A percentile compares a stretch with the other conserved stretches of the same genome.
These are phyloP conservation scores for Diadophis punctatus DNA, from an alignment of 2,113 vertebrate species.

Conservation along the genomic window DNA sequence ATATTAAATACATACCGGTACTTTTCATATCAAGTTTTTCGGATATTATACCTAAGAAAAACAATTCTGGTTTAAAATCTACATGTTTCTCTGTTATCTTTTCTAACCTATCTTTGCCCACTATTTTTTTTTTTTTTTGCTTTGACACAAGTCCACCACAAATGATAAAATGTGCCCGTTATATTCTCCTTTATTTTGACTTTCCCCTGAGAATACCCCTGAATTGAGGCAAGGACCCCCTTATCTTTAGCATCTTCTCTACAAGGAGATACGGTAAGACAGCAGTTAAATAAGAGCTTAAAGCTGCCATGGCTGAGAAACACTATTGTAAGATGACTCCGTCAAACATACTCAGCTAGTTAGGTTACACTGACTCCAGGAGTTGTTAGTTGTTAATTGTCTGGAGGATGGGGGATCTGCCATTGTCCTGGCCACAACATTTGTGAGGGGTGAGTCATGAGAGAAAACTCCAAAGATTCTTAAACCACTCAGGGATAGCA, in stretches of 20 bases:
- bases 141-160: no score
- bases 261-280: not conserved
- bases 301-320: not conserved
- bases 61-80: no score
- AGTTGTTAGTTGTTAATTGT: not conserved
- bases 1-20: no score
- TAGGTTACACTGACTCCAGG: not conserved
- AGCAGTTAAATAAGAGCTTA: not conserved
- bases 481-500: not conserved
- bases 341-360: not conserved
- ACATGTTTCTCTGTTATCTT: no score
- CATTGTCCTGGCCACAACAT: slow-evolving; percentile 31
- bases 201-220: not conserved
- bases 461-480: slow-evolving; percentile 14
- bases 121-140: no score
- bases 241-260: not conserved
- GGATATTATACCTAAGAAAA: no score
- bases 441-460: slow-evolving; percentile 46
- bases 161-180: no score
- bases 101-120: no score
- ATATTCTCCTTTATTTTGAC: not conserved
- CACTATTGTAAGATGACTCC: not conserved
- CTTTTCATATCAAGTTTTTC: no score
- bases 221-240: not conserved
- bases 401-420: slow-evolving; percentile 24